Percentiles rank a stretch among this genome's conserved stretches.
These are phyloP conservation scores for Hyposoter dolosus DNA, from an alignment of 2,888 invertebrate genomes.

Conservation along the genomic window DNA sequence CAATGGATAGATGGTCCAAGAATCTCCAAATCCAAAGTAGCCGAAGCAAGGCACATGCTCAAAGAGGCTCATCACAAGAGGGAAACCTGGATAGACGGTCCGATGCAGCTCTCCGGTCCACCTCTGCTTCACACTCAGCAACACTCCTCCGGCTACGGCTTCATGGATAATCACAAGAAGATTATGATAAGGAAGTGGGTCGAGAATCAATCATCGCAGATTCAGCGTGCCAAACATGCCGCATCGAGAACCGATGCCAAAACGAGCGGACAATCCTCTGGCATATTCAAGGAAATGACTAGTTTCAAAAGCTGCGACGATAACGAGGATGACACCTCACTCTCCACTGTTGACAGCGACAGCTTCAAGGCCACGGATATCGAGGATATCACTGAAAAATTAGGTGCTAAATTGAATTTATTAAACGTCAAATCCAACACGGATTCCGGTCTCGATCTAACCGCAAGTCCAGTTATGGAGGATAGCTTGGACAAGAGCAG, in stretches of 20 bases:
- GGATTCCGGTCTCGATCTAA: slow-evolving; percentile 82
- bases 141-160: slow-evolving; percentile 90
- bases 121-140: slow-evolving; percentile 86
- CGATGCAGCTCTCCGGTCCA: slow-evolving; percentile 89
- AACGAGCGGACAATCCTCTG: slow-evolving; percentile 84
- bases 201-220: slow-evolving; percentile 94
- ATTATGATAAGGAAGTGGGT: slow-evolving; percentile 98
- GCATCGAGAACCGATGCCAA: slow-evolving; percentile 85
- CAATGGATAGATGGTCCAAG: slow-evolving; percentile 99
- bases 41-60: slow-evolving; percentile 92
- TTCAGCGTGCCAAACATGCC: slow-evolving; percentile 89
- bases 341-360: slow-evolving; percentile 81
- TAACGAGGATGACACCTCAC: slow-evolving; percentile 85
- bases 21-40: slow-evolving; percentile 93
- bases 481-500: slow-evolving; percentile 78
- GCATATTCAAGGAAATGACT: slow-evolving; percentile 87
- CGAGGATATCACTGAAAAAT: slow-evolving; percentile 82
- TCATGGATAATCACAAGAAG: slow-evolving; percentile 97
- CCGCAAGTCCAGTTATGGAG: slow-evolving; percentile 81
- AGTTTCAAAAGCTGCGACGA: slow-evolving; percentile 88
- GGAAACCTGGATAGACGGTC: slow-evolving; percentile 98
- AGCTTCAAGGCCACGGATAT: slow-evolving; percentile 81
- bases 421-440: slow-evolving; percentile 82
- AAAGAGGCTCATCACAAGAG: slow-evolving; percentile 93
- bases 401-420: slow-evolving; percentile 81